phyloP scores from a whole-genome alignment of 2,113 vertebrate species.

The Zosterops borbonicus region DNA sequence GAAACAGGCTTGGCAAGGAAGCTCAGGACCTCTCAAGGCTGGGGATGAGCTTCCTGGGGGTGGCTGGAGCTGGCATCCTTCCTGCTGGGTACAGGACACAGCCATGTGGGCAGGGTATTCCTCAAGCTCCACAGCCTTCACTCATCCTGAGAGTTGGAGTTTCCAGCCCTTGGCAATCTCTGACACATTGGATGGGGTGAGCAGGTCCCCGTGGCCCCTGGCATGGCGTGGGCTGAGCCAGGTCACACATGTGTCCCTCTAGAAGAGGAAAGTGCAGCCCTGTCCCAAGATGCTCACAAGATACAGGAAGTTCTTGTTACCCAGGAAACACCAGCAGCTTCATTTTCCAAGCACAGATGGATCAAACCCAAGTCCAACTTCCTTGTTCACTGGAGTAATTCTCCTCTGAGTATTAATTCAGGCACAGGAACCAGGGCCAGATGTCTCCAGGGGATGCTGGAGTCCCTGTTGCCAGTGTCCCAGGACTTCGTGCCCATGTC shows the following conservation, averaged over 20 bases:
- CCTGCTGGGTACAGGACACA: neutral
- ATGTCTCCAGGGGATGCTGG: neutral
- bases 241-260: neutral
- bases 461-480: neutral
- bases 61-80: constrained; percentile 36
- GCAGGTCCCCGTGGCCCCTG: neutral
- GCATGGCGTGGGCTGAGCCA: neutral
- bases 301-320: neutral
- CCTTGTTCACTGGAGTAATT: neutral
- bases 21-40: constrained; percentile 41
- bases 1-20: constrained; percentile 34
- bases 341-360: neutral
- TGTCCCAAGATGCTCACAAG: neutral
- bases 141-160: neutral
- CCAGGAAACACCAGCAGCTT: neutral
- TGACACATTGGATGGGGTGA: neutral
- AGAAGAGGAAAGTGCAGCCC: neutral
- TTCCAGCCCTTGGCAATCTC: neutral
- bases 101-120: neutral
- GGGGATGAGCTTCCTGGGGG: constrained; percentile 27
- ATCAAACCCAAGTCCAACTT: fast-evolving
- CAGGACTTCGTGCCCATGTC: neutral
- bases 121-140: neutral
- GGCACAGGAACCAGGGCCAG: neutral
- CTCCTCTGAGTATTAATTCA: neutral